Evolutionary conservation across 2,797 vertebrate genomes (phyloP).

Genomic region (Eurystomus glaucurus): DNA sequence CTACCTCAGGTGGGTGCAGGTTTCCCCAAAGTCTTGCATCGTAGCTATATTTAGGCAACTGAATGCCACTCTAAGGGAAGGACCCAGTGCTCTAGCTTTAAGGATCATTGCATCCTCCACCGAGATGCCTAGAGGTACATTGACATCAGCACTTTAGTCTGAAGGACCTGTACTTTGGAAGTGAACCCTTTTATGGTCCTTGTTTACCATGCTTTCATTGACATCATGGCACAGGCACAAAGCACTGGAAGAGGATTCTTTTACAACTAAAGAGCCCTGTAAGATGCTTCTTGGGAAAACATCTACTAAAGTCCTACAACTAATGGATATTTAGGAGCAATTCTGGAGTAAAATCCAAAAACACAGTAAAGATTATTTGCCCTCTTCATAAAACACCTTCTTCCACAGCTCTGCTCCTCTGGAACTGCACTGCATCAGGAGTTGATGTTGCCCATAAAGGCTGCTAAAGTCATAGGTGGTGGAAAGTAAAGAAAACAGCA

Average conservation of each 20-base stretch:
- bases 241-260: background rate
- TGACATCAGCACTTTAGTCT: background rate
- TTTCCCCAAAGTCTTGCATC: background rate
- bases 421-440: background rate
- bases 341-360: background rate
- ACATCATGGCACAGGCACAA: background rate
- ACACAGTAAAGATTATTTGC: background rate
- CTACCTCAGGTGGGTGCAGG: background rate
- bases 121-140: background rate
- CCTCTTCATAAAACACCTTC: background rate
- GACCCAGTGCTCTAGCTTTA: background rate
- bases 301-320: background rate
- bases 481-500: background rate
- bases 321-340: background rate
- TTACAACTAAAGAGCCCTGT: background rate
- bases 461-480: background rate
- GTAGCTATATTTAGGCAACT: rapidly evolving
- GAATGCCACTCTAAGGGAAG: background rate
- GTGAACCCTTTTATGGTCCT: background rate
- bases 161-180: background rate
- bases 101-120: background rate
- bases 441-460: background rate
- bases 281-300: background rate
- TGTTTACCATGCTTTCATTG: background rate
- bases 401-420: background rate